Conservation (phyloP, 2,113 vertebrate species). For the Sterrhoptilus dennistouni region DNA sequence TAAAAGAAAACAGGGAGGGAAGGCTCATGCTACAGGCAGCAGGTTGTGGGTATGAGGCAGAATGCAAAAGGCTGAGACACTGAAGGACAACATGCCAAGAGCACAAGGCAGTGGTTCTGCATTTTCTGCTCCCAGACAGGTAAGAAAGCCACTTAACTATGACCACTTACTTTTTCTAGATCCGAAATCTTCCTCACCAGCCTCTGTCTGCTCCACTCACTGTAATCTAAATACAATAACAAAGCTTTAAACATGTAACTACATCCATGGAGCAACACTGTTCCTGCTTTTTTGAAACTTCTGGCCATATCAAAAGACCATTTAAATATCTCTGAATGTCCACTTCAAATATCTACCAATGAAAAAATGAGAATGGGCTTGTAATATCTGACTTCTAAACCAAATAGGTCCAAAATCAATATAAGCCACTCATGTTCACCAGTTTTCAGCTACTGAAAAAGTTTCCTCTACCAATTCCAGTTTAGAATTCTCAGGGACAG, state of each 20-base stretch:
- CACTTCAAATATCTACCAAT: neutral
- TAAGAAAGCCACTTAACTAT: neutral
- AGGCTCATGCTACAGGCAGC: neutral
- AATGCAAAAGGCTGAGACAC: neutral
- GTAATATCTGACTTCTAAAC: neutral
- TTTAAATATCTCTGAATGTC: neutral
- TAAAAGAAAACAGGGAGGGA: neutral
- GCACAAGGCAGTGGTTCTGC: neutral
- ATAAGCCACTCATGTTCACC: neutral
- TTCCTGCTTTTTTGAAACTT: neutral
- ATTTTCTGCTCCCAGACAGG: neutral
- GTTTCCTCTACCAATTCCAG: neutral
- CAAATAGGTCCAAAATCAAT: neutral
- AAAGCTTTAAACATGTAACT: neutral
- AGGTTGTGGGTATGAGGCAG: neutral
- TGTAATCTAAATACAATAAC: constrained; percentile 72
- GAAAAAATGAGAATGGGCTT: neutral
- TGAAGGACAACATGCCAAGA: neutral
- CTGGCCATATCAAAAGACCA: neutral
- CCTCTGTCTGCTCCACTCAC: constrained; percentile 88
- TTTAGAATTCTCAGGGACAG: neutral
- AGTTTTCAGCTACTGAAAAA: neutral
- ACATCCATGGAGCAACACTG: neutral
- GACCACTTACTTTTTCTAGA: constrained; percentile 84
- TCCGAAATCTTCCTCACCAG: constrained; percentile 81